A percentile compares a stretch with the other conserved stretches of the same genome.
phyloP scores from a whole-genome alignment of 2,797 vertebrate genomes.

The Sebastiscus tertius region DNA sequence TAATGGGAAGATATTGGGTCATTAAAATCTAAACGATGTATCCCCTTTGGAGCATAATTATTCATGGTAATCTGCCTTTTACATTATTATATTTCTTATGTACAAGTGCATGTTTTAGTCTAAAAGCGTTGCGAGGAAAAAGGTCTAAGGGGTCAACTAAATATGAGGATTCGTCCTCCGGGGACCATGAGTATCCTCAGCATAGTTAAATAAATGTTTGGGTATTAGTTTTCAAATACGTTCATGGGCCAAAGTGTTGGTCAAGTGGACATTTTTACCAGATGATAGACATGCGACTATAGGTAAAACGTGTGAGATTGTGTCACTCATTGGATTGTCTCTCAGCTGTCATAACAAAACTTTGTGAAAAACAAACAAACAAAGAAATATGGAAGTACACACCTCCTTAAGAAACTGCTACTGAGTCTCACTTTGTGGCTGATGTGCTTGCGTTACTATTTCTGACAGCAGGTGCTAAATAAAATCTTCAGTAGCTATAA shows the following conservation, averaged over 20 bases:
- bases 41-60: neutral
- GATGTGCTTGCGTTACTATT: neutral
- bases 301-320: neutral
- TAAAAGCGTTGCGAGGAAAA: neutral
- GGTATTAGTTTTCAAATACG: neutral
- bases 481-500: constrained; percentile 32
- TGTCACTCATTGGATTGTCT: neutral
- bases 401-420: neutral
- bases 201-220: neutral
- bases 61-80: neutral
- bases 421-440: neutral
- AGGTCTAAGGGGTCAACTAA: neutral
- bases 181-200: neutral
- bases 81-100: neutral
- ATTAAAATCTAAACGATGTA: constrained; percentile 18
- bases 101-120: neutral
- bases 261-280: neutral
- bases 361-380: neutral
- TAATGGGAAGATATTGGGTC: neutral
- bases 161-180: neutral
- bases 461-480: constrained; percentile 34
- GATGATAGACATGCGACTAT: neutral
- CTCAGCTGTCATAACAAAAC: neutral
- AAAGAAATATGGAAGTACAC: neutral
- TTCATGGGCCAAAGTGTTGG: neutral